Evolutionary conservation across 64 coral and sea anemone genomes (phyloP).

Genomic region (Stichodactyla mertensii): DNA sequence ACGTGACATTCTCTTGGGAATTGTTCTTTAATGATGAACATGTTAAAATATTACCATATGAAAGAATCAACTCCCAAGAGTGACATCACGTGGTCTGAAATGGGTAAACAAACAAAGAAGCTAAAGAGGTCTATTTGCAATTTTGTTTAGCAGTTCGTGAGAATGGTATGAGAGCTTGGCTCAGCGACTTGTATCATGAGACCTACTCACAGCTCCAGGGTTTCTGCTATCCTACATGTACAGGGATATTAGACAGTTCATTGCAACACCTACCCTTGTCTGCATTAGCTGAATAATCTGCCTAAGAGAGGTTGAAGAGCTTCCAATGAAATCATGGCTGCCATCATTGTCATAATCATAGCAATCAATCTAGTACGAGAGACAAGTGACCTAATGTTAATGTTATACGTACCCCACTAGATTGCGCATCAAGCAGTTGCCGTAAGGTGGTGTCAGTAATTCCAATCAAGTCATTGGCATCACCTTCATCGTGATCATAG

Average conservation of each 20-base stretch:
- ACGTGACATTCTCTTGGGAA: too few species aligned
- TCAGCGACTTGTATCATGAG: too few species aligned
- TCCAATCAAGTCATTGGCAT: conserved; percentile 95
- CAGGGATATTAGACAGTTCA: not conserved
- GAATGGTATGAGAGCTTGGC: too few species aligned
- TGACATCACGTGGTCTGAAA: too few species aligned
- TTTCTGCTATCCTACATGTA: not conserved
- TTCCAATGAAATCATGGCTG: conserved; percentile 68
- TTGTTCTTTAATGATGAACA: too few species aligned
- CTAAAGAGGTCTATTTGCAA: too few species aligned
- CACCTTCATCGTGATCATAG: conserved; percentile 86
- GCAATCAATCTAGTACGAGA: conserved; percentile 59
- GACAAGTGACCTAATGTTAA: conserved; percentile 2
- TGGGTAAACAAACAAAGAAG: too few species aligned
- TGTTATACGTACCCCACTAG: conserved; percentile 57
- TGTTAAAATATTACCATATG: too few species aligned
- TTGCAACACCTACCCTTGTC: conserved; percentile 51
- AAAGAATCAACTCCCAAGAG: too few species aligned
- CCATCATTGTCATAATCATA: conserved; percentile 84
- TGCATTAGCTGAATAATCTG: conserved; percentile 44
- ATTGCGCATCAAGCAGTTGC: conserved; percentile 51
- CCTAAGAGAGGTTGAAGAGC: conserved; percentile 32
- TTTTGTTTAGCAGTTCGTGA: too few species aligned
- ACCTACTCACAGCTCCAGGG: too few species aligned
- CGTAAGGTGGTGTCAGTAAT: conserved; percentile 46